Evolutionary conservation across 2,113 vertebrate species (phyloP), one percentile per base, ranked within the genome.

Genomic region (Mus pahari): DNA sequence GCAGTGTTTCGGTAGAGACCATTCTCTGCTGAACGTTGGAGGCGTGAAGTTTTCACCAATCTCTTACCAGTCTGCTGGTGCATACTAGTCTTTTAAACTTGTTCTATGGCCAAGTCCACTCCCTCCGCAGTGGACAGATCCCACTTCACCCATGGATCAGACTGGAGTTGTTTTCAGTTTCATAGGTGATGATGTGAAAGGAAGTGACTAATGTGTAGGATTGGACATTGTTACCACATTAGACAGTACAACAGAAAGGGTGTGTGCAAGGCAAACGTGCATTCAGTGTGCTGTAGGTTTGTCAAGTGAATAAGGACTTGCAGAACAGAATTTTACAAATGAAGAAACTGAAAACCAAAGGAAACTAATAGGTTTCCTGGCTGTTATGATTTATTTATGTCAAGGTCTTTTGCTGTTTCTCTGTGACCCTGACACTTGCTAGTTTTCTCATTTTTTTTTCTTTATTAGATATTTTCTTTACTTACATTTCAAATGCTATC

Each of bases 141-240:
- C 60, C 50, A 11, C 28, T 84, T 89, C 28, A 73, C 26, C 45
- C 93, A 31, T 68, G 64, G 73, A 22, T 42, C 64, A 75, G 28
- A 62, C 39, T 22, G 88, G 12, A 36, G 26, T 42, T 89, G 4
- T 89, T 95, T 48, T 82, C 2, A 62, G 36, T 17, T 14, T 77
- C 86, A 88, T 81, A 96, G 22, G 19, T 82, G 36, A 60, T 36
- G 33, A 73, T 58, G 20, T 79, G 12, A 70, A 89, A 95, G 96
- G 20, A 91, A 87, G 55, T n/a, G 3, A 83, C 48, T 50, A n/a
- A 8, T 36, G 64, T 0, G 8, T 39, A 45, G 26, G 70, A 36
- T 86, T 92, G 88, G 78, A 5, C 50, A 12, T 79, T 60, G 64
- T 55, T 19, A 86, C 22, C 22, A 3, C 45, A 33, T 60, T 64